Base-by-base conservation (phyloP, 2,797 vertebrate genomes). In the Anguilla megastoma region DNA sequence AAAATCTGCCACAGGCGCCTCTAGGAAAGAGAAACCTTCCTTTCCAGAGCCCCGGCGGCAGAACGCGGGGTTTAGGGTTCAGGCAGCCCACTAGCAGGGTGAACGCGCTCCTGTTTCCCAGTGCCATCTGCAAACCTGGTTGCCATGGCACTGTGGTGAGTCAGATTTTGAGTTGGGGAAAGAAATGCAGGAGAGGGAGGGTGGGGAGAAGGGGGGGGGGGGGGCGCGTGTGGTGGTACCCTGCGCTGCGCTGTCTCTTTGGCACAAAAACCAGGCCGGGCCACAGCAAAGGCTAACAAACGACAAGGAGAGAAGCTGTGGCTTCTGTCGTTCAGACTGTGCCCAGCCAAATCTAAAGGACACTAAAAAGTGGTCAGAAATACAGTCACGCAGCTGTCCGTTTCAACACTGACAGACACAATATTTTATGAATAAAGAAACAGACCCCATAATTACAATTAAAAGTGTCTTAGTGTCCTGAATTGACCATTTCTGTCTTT, bases 81-180 rank as follows among this genome's bases (percentile, higher is more conserved):
- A 74, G 45, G 79, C n/a, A 48, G 79, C 79, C 18, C 8, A n/a
- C 79, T 50, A 21, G 45, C 45, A 18, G 45, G 24, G 79, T 21
- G n/a, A 91, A 89, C 95, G 95, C 94, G 95, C 89, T 89, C 86
- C 79, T 7, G 85, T 91, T 91, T 89, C 85, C 89, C 87, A 88
- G 74, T 91, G 91, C 92, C 92, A 91, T 92, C 93, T 92, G 93
- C 96, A 93, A 92, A 82, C 91, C 86, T 90, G 82, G 91, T 96
- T 92, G 94, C 91, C 94, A 95, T 95, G 94, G 94, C 90, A 93
- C 90, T 93, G 92, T 91, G 89, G 91, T 95, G 95, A 95, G 95
- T 95, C 95, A 95, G 93, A 92, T 92, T 92, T 90, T 91, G 93
- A 91, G 90, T 89, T 89, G 30, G 90, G 2, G 92, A 94, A 92